Evolutionary conservation across 2,113 vertebrate species (phyloP), one percentile per base, ranked within the genome.

Genomic region (Picathartes gymnocephalus): DNA sequence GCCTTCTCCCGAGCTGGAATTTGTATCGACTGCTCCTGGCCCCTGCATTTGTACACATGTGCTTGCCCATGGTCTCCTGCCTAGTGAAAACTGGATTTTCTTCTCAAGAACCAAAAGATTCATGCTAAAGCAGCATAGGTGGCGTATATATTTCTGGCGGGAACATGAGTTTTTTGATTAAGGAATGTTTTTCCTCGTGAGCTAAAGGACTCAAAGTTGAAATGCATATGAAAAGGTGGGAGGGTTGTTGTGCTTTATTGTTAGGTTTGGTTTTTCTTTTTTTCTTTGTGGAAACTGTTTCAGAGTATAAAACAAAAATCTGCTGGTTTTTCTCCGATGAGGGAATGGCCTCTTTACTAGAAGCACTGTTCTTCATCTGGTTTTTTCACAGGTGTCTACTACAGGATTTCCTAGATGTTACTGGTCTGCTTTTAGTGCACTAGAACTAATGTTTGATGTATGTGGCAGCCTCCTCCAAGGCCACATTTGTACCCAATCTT

Each of bases 1-100:
- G 13, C 17, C 51, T 79, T 61, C 25, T 64, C 22, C 51, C 2
- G 0, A 11, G 42, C 45, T 60, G 57, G 27, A 37, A 8, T 76
- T 56, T 27, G 2, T 39, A 4, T 1, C 0, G 1, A 4, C 18
- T 45, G 1, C 42, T 21, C 37, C 68, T 61, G 58, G 39, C 33
- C 40, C 0, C 0, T 17, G 40, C 28, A 0, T 33, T 66, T 25
- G 13, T 35, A 15, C 47, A 3, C 42, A 2, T 2, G 11, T 3
- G 11, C 30, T 85, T 25, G 20, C 33, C 16, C 3, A 0, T 3
- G 11, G 24, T 53, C 24, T 81, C 19, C 37, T 81, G 7, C 44
- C 56, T 35, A 0, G n/a, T 33, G 9, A 45, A 71, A 78, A 50
- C 9, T 18, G 23, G 15, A 6, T 81, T 80, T 81, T 65, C 18